Percentiles rank a stretch among this genome's conserved stretches.
phyloP scores from a whole-genome alignment of 2,888 invertebrate genomes.

The Neuroscelio doddi region DNA sequence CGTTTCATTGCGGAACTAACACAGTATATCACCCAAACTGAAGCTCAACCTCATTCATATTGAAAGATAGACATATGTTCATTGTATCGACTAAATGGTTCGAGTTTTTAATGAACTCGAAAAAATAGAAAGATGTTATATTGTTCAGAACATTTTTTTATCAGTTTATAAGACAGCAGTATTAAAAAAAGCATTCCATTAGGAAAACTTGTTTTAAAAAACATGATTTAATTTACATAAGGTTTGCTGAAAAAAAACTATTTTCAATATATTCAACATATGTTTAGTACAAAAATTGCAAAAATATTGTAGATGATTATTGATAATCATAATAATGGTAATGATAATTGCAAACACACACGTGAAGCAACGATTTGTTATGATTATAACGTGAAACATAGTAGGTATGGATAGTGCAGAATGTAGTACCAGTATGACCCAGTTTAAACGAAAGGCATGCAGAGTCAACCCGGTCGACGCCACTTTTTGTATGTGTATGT shows the following conservation, averaged over 20 bases:
- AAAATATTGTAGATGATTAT: not conserved
- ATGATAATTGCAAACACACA: conserved; percentile 14
- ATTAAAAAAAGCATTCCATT: too few relatives aligned
- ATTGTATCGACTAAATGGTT: too few relatives aligned
- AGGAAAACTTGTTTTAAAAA: too few relatives aligned
- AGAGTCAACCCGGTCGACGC: conserved; percentile 32
- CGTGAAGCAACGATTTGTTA: conserved; percentile 19
- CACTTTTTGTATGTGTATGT: conserved; percentile 29
- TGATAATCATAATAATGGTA: conserved; percentile 13
- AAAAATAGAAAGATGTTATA: too few relatives aligned
- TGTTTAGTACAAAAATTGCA: not conserved
- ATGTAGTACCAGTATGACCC: conserved; percentile 31
- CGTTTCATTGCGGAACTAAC: conserved; percentile 1
- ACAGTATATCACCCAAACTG: not conserved
- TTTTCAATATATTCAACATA: too few relatives aligned
- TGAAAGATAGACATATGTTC: not conserved
- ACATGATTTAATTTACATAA: too few relatives aligned
- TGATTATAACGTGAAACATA: conserved; percentile 13
- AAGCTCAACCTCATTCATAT: not conserved
- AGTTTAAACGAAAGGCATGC: conserved; percentile 32
- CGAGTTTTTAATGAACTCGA: too few relatives aligned
- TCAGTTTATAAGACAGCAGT: too few relatives aligned
- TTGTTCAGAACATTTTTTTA: too few relatives aligned
- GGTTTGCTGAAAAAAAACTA: too few relatives aligned
- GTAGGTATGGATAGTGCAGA: conserved; percentile 28